Evolutionary conservation across 2,888 invertebrate genomes (phyloP).

Genomic region (Cetonia aurata): DNA sequence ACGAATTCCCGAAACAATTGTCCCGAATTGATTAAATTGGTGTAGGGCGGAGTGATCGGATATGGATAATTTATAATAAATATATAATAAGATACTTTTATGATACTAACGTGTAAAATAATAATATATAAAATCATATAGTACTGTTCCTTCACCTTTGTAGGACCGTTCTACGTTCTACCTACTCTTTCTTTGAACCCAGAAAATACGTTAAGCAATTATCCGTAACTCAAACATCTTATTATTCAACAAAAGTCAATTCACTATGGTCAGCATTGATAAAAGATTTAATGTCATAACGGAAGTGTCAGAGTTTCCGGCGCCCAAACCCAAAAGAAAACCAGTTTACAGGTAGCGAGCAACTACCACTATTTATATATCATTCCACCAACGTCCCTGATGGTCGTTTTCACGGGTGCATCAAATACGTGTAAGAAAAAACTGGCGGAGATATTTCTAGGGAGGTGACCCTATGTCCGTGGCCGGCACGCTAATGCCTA

Average conservation of each 20-base stretch:
- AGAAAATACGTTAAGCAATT: conserved; percentile 42
- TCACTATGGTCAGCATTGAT: conserved; percentile 45
- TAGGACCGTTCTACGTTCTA: too few species aligned
- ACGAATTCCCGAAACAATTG: too few species aligned
- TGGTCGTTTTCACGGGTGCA: conserved; percentile 32
- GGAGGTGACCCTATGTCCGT: conserved; percentile 33
- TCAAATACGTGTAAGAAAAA: conserved; percentile 15
- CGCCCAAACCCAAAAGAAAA: conserved; percentile 17
- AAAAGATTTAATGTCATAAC: conserved; percentile 39
- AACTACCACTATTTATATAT: conserved; percentile 27
- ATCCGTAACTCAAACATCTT: conserved; percentile 44
- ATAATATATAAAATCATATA: too few species aligned
- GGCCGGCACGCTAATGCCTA: conserved; percentile 28
- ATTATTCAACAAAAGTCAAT: conserved; percentile 46
- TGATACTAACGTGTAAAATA: too few species aligned
- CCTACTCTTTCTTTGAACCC: background rate
- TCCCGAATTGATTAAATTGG: too few species aligned
- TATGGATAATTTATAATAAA: too few species aligned
- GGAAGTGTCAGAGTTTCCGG: conserved; percentile 39
- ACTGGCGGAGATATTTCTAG: conserved; percentile 4
- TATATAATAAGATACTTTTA: too few species aligned
- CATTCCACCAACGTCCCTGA: conserved; percentile 14
- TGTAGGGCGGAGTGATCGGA: too few species aligned
- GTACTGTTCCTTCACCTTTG: too few species aligned
- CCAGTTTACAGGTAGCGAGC: conserved; percentile 42